Percentiles rank a stretch among this genome's conserved stretches.
phyloP scores from a whole-genome alignment of 2,888 invertebrate species.

The Acleris holmiana region DNA sequence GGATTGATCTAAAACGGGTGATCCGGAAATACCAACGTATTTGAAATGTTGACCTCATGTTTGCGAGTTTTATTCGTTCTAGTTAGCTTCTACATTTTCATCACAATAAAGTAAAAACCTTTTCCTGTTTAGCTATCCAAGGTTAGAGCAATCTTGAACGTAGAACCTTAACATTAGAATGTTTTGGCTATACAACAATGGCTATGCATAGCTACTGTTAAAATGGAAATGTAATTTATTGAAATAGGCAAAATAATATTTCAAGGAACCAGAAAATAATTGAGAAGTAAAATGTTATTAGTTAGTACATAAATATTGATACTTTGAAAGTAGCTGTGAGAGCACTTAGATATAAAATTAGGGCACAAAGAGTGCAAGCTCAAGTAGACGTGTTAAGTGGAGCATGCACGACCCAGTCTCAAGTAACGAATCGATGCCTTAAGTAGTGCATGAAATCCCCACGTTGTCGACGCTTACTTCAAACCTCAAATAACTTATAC shows the following conservation, averaged over 20 bases:
- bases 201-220: background rate
- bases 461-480: background rate
- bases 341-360: slow-evolving; percentile 6
- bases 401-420: slow-evolving; percentile 13
- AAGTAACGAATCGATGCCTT: slow-evolving; percentile 11
- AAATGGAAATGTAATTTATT: no score
- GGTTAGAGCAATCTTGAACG: background rate
- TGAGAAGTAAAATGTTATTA: no score
- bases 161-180: background rate
- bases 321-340: background rate
- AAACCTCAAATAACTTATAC: background rate
- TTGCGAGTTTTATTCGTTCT: background rate
- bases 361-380: slow-evolving; percentile 22
- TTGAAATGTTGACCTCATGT: background rate
- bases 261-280: no score
- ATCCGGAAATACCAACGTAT: background rate
- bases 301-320: background rate
- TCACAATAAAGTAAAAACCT: background rate
- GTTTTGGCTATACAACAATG: background rate
- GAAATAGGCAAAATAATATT: no score
- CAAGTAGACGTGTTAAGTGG: slow-evolving; percentile 19
- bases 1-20: background rate
- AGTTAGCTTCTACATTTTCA: background rate
- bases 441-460: slow-evolving; percentile 13
- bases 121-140: background rate